Conservation (phyloP, 2,888 invertebrate genomes). For the Aspidiotus rigidus region DNA sequence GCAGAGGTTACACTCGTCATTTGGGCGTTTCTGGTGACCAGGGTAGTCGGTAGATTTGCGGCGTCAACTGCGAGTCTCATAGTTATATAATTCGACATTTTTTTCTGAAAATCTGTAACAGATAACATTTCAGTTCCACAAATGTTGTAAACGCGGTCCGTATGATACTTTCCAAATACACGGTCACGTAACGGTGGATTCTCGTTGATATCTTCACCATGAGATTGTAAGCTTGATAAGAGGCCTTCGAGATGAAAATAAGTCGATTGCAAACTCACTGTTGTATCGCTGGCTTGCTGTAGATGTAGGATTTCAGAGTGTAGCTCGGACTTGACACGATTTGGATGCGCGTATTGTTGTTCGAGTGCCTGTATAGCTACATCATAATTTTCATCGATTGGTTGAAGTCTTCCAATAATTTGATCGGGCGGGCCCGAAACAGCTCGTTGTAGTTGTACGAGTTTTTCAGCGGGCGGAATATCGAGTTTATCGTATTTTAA, state of each 20-base stretch:
- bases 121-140: neutral
- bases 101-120: neutral
- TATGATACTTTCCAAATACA: neutral
- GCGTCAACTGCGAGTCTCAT: neutral
- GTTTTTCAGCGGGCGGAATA: neutral
- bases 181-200: neutral
- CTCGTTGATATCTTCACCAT: neutral
- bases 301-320: neutral
- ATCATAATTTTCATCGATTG: neutral
- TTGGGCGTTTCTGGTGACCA: neutral
- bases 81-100: neutral
- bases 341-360: too few relatives aligned
- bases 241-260: neutral
- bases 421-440: neutral
- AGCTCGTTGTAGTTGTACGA: neutral
- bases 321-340: neutral
- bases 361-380: neutral
- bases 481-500: neutral
- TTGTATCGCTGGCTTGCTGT: neutral
- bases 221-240: neutral
- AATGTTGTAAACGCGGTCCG: neutral
- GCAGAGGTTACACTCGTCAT: too few relatives aligned
- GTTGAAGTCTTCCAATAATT: neutral
- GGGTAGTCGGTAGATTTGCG: neutral
- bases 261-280: neutral